These are phyloP conservation scores for Onychorhynchus coronatus DNA, from an alignment of 2,113 vertebrate species.

Conservation along the genomic window DNA sequence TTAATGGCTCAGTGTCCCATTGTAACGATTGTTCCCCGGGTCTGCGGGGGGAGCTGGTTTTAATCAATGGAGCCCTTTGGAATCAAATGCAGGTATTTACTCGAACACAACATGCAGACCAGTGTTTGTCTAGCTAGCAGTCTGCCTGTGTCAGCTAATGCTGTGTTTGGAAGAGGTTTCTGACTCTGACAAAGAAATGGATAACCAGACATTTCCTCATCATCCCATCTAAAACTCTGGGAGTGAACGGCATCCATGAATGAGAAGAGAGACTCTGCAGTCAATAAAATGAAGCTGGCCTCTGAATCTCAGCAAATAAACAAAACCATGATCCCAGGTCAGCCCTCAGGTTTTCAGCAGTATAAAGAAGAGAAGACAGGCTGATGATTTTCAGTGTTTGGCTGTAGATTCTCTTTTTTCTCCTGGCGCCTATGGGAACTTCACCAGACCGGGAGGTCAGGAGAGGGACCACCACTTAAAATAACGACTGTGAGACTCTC, in stretches of 20 bases:
- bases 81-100: conserved; percentile 73
- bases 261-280: not conserved
- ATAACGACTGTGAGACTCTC: not conserved
- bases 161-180: conserved; percentile 73
- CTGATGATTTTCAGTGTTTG: not conserved
- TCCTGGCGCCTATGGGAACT: not conserved
- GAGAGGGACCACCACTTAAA: not conserved
- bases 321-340: not conserved
- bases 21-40: conserved; percentile 57
- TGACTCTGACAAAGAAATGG: conserved; percentile 70
- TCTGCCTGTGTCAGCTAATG: conserved; percentile 77
- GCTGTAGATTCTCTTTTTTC: not conserved
- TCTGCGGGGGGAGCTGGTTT: conserved; percentile 30
- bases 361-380: not conserved
- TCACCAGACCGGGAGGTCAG: not conserved
- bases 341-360: not conserved
- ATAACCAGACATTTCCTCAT: conserved; percentile 71
- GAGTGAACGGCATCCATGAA: not conserved
- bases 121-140: conserved; percentile 74
- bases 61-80: conserved; percentile 72
- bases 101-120: conserved; percentile 65
- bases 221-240: conserved; percentile 29
- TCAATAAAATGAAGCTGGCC: not conserved
- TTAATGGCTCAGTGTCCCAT: conserved; percentile 50
- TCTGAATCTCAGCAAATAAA: conserved; percentile 6